Evolutionary conservation across 2,888 invertebrate genomes (phyloP).

Genomic region (Drosophila prostipennis): DNA sequence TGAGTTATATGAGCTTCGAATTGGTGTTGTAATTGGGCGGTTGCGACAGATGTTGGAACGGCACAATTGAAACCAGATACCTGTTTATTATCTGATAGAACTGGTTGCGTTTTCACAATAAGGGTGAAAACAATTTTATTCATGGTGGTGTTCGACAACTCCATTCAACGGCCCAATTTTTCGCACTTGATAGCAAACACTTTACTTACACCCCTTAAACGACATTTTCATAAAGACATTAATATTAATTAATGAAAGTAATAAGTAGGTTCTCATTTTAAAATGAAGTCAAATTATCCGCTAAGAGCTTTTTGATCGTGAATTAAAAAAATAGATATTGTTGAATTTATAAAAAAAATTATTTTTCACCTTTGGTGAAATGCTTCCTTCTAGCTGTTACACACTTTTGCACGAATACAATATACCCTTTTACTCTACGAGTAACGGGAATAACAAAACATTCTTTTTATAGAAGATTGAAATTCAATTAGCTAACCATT

Average conservation of each 20-base stretch:
- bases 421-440: too few relatives aligned
- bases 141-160: slow-evolving; percentile 6
- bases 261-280: too few relatives aligned
- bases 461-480: too few relatives aligned
- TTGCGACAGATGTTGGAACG: slow-evolving; percentile 60
- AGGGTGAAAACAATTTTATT: slow-evolving; percentile 8
- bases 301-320: too few relatives aligned
- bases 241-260: not conserved
- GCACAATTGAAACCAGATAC: slow-evolving; percentile 66
- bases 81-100: slow-evolving; percentile 52
- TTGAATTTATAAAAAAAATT: too few relatives aligned
- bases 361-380: too few relatives aligned
- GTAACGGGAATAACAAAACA: too few relatives aligned
- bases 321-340: too few relatives aligned
- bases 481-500: too few relatives aligned
- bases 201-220: not conserved
- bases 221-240: not conserved
- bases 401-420: too few relatives aligned
- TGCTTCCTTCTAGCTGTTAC: too few relatives aligned
- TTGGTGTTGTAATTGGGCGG: slow-evolving; percentile 17
- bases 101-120: slow-evolving; percentile 13
- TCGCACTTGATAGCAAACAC: slow-evolving; percentile 5
- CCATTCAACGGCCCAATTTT: not conserved
- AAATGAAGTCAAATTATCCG: too few relatives aligned
- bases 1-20: slow-evolving; percentile 47